Conservation (phyloP, 2,888 invertebrate species). For the Unio delphinus region DNA sequence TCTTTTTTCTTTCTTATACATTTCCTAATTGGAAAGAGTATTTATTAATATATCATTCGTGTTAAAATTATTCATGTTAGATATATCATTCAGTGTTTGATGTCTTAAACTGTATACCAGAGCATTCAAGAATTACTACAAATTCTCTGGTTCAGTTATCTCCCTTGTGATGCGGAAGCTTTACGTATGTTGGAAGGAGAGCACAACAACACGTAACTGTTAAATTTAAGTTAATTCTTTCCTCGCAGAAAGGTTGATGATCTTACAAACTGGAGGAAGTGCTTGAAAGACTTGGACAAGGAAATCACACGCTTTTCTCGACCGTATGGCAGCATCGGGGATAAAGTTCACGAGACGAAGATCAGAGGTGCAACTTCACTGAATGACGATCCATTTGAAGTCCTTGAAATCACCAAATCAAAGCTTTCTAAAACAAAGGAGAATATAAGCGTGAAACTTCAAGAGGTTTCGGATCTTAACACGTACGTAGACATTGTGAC, state of each 20-base stretch:
- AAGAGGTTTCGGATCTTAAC: not conserved
- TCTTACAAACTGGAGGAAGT: slow-evolving; percentile 16
- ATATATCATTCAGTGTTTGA: too few relatives aligned
- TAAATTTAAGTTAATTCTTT: not conserved
- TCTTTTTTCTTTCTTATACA: too few relatives aligned
- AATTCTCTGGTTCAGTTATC: too few relatives aligned
- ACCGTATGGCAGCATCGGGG: slow-evolving; percentile 11
- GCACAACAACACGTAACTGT: too few relatives aligned
- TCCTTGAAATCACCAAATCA: slow-evolving; percentile 20
- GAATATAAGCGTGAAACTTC: slow-evolving; percentile 24
- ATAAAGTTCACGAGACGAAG: not conserved
- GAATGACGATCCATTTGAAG: slow-evolving; percentile 22
- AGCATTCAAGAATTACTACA: too few relatives aligned
- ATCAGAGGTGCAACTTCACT: slow-evolving; percentile 5
- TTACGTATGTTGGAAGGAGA: too few relatives aligned
- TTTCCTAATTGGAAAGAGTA: too few relatives aligned
- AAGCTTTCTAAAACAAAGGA: slow-evolving; percentile 36
- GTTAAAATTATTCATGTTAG: too few relatives aligned
- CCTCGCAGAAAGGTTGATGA: slow-evolving; percentile 26
- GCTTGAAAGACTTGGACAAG: slow-evolving; percentile 28
- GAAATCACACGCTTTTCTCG: slow-evolving; percentile 27
- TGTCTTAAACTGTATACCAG: too few relatives aligned
- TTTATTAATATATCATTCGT: too few relatives aligned
- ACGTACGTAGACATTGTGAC: too few relatives aligned
- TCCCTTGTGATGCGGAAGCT: too few relatives aligned